Evolutionary conservation across 1,140 invertebrate species (phyloP).

Genomic region (Triops cancriformis): DNA sequence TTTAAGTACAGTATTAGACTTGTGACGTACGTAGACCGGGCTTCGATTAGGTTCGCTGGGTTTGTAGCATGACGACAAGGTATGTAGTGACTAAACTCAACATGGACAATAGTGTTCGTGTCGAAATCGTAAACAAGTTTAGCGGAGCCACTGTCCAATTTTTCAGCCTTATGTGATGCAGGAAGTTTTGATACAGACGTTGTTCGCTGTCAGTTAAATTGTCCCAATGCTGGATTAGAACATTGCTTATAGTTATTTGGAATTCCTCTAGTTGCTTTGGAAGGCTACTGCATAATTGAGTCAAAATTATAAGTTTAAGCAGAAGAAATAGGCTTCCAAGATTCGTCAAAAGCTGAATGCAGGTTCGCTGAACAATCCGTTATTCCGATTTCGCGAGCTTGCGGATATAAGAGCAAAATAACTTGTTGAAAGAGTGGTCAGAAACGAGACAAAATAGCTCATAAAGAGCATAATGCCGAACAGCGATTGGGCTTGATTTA

Average conservation of each 20-base stretch:
- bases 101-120: neutral
- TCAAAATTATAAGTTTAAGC: neutral
- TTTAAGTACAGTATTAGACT: no score
- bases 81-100: neutral
- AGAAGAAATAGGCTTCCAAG: neutral
- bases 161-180: neutral
- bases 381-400: neutral
- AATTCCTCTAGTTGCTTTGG: neutral
- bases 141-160: neutral
- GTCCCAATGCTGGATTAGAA: neutral
- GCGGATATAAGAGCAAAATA: neutral
- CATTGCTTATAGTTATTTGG: neutral
- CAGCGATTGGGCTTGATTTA: neutral
- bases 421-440: neutral
- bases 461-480: neutral
- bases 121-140: neutral
- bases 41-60: neutral
- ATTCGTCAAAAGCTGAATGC: neutral
- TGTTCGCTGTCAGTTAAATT: neutral
- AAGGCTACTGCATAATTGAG: neutral
- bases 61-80: neutral
- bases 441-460: neutral
- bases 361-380: neutral
- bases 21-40: no score
- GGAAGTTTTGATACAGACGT: neutral